Conservation (phyloP, 2,113 vertebrate genomes). For the Turnix velox region DNA sequence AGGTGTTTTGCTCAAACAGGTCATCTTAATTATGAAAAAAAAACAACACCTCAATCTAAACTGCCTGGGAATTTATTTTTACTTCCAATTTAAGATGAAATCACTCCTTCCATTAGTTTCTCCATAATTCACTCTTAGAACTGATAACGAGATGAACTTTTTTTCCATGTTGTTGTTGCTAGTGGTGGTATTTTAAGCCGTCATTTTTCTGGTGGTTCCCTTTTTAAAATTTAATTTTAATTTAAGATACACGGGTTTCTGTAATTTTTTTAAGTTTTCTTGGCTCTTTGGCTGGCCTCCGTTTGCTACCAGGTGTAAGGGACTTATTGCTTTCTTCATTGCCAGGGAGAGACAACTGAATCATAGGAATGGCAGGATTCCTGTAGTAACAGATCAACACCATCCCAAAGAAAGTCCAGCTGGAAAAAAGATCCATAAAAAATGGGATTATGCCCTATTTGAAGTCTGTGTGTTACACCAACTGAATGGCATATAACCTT, state of each 20-base stretch:
- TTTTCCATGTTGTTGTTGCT: neutral
- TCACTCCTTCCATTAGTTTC: neutral
- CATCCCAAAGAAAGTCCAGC: neutral
- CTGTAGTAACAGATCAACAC: neutral
- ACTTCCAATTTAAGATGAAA: neutral
- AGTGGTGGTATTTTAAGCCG: neutral
- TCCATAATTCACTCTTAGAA: neutral
- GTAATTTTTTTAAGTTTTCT: neutral
- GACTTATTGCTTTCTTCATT: neutral
- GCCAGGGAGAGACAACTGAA: neutral
- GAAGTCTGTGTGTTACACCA: neutral
- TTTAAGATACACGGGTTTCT: neutral
- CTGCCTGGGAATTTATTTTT: neutral
- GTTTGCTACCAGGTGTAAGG: neutral
- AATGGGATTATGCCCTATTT: neutral
- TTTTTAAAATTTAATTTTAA: neutral
- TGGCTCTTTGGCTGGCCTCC: neutral
- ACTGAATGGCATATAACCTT: neutral
- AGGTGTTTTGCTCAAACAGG: neutral
- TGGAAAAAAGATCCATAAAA: neutral
- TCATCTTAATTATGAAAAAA: neutral
- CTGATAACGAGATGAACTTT: neutral
- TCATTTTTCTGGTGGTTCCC: neutral
- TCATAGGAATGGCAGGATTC: neutral
- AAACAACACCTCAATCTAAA: neutral